Evolutionary conservation across 2,797 vertebrate genomes (phyloP), one percentile per base, ranked within the genome.

Genomic region (Apogon hyalosoma): DNA sequence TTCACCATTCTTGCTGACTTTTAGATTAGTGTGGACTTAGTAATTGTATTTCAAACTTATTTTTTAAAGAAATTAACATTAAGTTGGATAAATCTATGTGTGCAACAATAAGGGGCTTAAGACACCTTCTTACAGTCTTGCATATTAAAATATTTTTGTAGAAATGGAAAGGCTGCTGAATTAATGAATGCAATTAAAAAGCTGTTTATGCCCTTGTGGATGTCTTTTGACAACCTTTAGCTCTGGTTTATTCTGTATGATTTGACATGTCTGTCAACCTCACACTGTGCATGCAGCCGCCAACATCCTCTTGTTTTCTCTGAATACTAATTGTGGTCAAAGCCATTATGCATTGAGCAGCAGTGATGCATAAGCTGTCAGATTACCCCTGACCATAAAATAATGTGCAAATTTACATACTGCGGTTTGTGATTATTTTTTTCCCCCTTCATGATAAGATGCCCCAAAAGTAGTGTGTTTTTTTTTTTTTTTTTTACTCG

Each of bases 241-340:
- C 87, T 91, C 77, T 56, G 62, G 77, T 91, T 90, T 89, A 87
- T 86, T 86, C 87, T 40, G 67, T 77, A 81, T 86, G 86, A 88
- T 91, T 88, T 90, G 88, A 92, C 87, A 63, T 63, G 80, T 87
- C 84, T 92, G 90, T 90, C 88, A 87, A 86, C 75, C 73, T 79
- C 76, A 84, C 84, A 69, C 74, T 82, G 80, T 66, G 85, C 69
- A 43, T 67, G 78, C 87, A 76, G 82, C 80, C 75, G 80, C 88
- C 72, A 77, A 75, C 85, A 83, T 92, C 82, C 77, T 77, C 83
- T 79, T 90, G 84, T 87, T 92, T 85, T 89, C 85, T 80, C 70
- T 88, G 88, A 86, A 92, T 93, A 87, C 82, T 92, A 92, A 93
- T 93, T 90, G 83, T 88, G 88, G 84, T 88, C 87, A 86, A 72